Evolutionary conservation across 2,888 invertebrate species (phyloP).

Genomic region (Netelia melanura): DNA sequence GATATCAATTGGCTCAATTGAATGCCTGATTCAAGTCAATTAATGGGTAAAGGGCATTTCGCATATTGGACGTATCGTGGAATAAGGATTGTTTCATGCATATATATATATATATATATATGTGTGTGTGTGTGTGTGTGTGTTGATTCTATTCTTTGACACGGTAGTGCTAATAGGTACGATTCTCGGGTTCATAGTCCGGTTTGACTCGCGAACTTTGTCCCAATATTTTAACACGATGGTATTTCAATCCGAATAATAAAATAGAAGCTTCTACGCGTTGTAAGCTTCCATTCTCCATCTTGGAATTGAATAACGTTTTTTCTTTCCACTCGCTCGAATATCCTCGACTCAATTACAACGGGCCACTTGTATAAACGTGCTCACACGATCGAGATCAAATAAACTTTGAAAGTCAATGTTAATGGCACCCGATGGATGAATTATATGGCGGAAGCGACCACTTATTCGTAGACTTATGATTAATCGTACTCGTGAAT

Average conservation of each 20-base stretch:
- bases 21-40: conserved; percentile 56
- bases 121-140: too few species aligned
- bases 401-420: conserved; percentile 5
- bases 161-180: neutral
- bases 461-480: neutral
- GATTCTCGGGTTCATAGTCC: conserved; percentile 19
- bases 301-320: neutral
- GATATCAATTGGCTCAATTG: conserved; percentile 62
- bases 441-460: neutral
- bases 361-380: conserved; percentile 4
- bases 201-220: conserved; percentile 17
- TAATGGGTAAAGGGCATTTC: conserved; percentile 13
- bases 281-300: too few species aligned
- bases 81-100: neutral
- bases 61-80: neutral
- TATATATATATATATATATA: neutral
- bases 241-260: neutral
- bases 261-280: too few species aligned
- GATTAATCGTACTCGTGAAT: conserved; percentile 6
- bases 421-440: neutral
- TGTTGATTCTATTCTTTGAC: neutral
- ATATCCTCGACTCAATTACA: neutral
- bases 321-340: neutral
- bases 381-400: neutral
- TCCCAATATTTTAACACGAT: neutral